Conservation (phyloP, 2,797 vertebrate genomes). For the Jordanella pulchra region DNA sequence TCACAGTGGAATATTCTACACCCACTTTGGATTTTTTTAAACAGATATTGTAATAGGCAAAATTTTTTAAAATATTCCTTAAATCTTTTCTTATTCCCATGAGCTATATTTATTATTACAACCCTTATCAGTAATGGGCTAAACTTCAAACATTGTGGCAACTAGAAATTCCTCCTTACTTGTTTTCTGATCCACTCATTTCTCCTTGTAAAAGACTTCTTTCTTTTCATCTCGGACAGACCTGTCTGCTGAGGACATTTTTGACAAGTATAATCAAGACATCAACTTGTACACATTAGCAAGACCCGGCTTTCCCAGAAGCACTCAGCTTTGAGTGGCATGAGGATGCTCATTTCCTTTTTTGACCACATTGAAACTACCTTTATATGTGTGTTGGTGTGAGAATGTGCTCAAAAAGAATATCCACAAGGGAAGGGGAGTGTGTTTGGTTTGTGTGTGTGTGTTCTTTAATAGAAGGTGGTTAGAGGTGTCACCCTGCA, state of each 20-base stretch:
- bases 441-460: constrained; percentile 29
- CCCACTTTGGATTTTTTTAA: no score
- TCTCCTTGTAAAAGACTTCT: constrained; percentile 13
- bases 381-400: constrained; percentile 37
- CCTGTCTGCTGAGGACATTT: constrained; percentile 41
- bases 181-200: constrained; percentile 1
- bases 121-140: not conserved
- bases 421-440: constrained; percentile 40
- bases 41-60: no score
- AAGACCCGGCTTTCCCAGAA: constrained; percentile 61
- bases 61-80: not conserved
- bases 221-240: constrained; percentile 34
- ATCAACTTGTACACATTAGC: constrained; percentile 74
- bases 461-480: constrained; percentile 77
- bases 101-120: not conserved
- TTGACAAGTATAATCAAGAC: constrained; percentile 79
- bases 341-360: constrained; percentile 66
- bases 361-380: constrained; percentile 76
- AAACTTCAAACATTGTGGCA: not conserved
- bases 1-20: no score
- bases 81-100: no score
- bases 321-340: constrained; percentile 67
- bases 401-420: constrained; percentile 21
- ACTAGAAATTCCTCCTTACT: not conserved
- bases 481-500: constrained; percentile 80